phyloP scores from a whole-genome alignment of 2,113 vertebrate genomes.

The Zapus hudsonius region DNA sequence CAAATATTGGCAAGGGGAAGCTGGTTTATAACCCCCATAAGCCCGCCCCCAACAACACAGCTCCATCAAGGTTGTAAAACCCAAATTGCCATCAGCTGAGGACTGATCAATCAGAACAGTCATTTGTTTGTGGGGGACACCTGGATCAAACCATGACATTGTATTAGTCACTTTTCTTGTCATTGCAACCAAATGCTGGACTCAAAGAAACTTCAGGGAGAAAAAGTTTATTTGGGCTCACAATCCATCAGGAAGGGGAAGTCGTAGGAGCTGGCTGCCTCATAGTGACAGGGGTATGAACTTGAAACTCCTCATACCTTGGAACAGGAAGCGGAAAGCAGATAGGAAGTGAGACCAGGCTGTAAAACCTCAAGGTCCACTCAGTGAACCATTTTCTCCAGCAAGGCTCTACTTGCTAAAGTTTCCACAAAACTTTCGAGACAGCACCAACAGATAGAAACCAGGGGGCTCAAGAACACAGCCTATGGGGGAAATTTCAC shows the following conservation, averaged over 20 bases:
- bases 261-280: too few species aligned
- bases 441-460: not conserved
- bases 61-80: too few species aligned
- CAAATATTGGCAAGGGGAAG: too few species aligned
- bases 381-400: not conserved
- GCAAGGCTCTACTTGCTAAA: not conserved
- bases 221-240: not conserved
- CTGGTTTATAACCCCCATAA: too few species aligned
- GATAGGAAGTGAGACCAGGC: not conserved
- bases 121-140: too few species aligned
- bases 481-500: too few species aligned
- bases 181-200: not conserved
- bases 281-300: not conserved
- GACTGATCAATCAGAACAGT: too few species aligned
- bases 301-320: not conserved
- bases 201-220: not conserved
- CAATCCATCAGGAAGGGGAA: not conserved
- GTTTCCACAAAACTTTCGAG: not conserved
- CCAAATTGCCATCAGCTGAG: too few species aligned
- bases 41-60: too few species aligned
- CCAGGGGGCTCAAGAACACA: not conserved
- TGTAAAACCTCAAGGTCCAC: not conserved
- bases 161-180: not conserved
- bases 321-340: not conserved
- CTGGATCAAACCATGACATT: too few species aligned